Evolutionary conservation across 2,888 invertebrate genomes (phyloP).

Genomic region (Acanthopleura granulata): DNA sequence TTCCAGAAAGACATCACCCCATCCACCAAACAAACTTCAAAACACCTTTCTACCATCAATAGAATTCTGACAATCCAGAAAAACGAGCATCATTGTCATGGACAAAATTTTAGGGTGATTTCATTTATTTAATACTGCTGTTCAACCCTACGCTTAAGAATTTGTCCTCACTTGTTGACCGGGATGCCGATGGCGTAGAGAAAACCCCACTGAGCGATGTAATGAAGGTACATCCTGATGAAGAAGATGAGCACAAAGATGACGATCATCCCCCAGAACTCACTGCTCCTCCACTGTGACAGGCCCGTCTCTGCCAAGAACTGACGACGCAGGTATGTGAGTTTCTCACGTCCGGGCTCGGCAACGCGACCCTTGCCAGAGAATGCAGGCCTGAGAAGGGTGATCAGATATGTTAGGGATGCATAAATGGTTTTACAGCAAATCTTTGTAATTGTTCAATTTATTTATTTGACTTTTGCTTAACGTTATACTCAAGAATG

Average conservation of each 20-base stretch:
- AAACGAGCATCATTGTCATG: too few species aligned
- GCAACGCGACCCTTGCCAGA: slow-evolving; percentile 53
- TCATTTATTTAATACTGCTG: too few species aligned
- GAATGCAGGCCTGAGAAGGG: slow-evolving; percentile 50
- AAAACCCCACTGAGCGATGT: slow-evolving; percentile 65
- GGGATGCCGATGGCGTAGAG: slow-evolving; percentile 59
- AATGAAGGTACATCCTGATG: slow-evolving; percentile 62
- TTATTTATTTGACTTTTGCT: too few species aligned
- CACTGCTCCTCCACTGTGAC: slow-evolving; percentile 64
- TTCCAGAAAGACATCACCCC: too few species aligned
- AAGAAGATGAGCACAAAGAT: slow-evolving; percentile 64
- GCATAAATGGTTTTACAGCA: too few species aligned
- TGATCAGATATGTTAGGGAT: background rate
- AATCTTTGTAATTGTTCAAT: too few species aligned
- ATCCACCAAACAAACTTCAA: too few species aligned
- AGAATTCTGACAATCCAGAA: too few species aligned
- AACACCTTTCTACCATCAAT: too few species aligned
- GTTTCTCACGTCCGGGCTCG: slow-evolving; percentile 48
- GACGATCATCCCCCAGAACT: slow-evolving; percentile 67
- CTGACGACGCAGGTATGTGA: slow-evolving; percentile 60
- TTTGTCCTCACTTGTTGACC: slow-evolving; percentile 67
- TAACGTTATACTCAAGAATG: too few species aligned
- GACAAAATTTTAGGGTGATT: too few species aligned
- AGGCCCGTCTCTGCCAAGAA: slow-evolving; percentile 64
- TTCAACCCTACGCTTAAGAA: too few species aligned